Evolutionary conservation across 2,888 invertebrate genomes (phyloP).

Genomic region (Macrosiphum euphorbiae): DNA sequence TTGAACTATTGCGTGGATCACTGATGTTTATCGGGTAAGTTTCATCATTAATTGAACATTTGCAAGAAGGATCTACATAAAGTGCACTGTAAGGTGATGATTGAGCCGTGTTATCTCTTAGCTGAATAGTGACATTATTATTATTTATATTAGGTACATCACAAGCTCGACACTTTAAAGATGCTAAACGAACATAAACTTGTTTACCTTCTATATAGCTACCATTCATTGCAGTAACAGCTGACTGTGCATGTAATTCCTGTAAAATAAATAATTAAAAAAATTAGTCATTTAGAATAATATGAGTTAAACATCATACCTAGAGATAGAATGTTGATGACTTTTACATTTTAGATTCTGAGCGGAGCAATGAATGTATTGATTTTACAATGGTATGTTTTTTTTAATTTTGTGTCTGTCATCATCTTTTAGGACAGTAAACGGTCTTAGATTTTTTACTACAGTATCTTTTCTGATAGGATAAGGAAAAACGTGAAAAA

Average conservation of each 20-base stretch:
- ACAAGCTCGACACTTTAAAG: neutral
- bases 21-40: neutral
- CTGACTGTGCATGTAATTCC: conserved; percentile 3
- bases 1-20: neutral
- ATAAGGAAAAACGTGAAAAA: too few species aligned
- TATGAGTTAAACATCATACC: neutral
- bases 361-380: too few species aligned
- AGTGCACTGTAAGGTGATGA: neutral
- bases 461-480: too few species aligned
- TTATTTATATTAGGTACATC: neutral
- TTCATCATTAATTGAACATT: neutral
- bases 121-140: neutral
- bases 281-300: neutral
- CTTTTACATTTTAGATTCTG: too few species aligned
- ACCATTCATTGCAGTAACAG: neutral
- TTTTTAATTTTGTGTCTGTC: too few species aligned
- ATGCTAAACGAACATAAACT: neutral
- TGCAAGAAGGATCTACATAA: neutral
- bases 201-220: neutral
- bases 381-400: too few species aligned
- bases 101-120: neutral
- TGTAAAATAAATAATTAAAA: neutral
- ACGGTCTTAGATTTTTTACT: too few species aligned
- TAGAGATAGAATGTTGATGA: neutral
- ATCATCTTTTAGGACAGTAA: too few species aligned